Base-by-base conservation (phyloP, 2,113 vertebrate genomes). In the Anoura caudifer region DNA sequence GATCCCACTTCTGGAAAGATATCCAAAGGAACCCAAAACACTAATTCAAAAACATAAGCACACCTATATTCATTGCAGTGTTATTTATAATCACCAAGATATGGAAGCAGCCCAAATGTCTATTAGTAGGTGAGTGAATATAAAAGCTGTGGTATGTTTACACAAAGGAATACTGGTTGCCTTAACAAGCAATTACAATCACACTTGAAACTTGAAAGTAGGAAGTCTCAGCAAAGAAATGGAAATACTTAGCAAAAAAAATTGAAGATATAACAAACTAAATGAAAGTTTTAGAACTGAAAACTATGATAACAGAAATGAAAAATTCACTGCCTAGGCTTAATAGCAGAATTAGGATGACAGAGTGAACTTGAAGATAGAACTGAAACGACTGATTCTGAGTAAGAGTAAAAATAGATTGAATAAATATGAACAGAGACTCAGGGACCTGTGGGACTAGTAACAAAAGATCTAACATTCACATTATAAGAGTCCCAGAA, bases 271-370 rank as follows among this genome's bases (percentile, higher is more conserved):
- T 17, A 67, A 67, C 54, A 15, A 52, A 75, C 28, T 36, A 75
- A 94, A 84, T 38, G 59, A 38, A 94, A 56, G 38, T 24, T 94
- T 90, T 94, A 77, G 17, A 67, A 69, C 26, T 77, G 24, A 94
- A 90, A 84, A 84, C 47, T 67, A 54, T 17, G 36, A 17, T 79
- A 90, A 90, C 22, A 38, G 69, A 83, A 65, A 65, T 82, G n/a
- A 41, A 87, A 80, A 41, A 33, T 65, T 81, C 43, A 63, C 26
- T 88, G 24, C 33, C 72, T 72, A 94, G 43, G 43, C 75, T 81
- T n/a, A 45, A 13, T n/a, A 36, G 41, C 76, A 52, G 36, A 73
- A 87, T 33, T 41, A n/a, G 43, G 36, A 85, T 31, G 59, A 43
- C n/a, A 54, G 45, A 63, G 7, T 45, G 56, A 93, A 82, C 20